Conservation (phyloP, 2,888 invertebrate species). For the Platypus cylindrus region DNA sequence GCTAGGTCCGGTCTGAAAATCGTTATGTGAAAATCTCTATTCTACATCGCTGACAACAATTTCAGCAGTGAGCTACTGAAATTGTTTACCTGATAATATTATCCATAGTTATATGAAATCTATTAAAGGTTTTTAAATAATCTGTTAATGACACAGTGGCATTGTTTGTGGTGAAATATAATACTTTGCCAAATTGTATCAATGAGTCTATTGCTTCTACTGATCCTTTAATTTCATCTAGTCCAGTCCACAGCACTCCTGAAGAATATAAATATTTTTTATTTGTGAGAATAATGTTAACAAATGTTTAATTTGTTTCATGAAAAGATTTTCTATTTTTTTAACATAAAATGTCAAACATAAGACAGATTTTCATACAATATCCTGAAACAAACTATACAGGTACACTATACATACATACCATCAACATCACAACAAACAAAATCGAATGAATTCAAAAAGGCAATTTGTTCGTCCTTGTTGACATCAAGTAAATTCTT, state of each 20-base stretch:
- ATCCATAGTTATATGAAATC: slow-evolving; percentile 7
- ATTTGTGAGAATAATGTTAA: no score
- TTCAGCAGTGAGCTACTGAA: no score
- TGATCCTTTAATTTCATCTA: slow-evolving; percentile 2
- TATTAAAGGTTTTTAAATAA: slow-evolving; percentile 2
- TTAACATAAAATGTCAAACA: no score
- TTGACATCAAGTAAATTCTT: slow-evolving; percentile 9
- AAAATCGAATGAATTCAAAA: slow-evolving; percentile 13
- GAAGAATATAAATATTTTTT: no score
- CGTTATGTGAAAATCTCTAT: neutral
- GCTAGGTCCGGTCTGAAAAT: slow-evolving; percentile 6
- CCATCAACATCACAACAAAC: slow-evolving; percentile 14
- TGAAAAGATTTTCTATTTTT: no score
- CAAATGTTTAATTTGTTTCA: no score
- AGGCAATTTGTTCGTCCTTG: slow-evolving; percentile 8
- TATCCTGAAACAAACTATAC: no score
- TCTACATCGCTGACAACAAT: no score
- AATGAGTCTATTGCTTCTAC: slow-evolving; percentile 8
- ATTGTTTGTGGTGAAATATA: slow-evolving; percentile 12
- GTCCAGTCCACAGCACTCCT: slow-evolving; percentile 7
- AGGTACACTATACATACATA: no score
- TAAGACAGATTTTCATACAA: no score
- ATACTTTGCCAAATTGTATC: slow-evolving; percentile 8
- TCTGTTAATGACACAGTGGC: slow-evolving; percentile 6
- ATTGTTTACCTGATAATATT: slow-evolving; percentile 12